These are phyloP conservation scores for Gambelia wislizenii DNA, from an alignment of 2,797 vertebrate genomes.

Conservation along the genomic window DNA sequence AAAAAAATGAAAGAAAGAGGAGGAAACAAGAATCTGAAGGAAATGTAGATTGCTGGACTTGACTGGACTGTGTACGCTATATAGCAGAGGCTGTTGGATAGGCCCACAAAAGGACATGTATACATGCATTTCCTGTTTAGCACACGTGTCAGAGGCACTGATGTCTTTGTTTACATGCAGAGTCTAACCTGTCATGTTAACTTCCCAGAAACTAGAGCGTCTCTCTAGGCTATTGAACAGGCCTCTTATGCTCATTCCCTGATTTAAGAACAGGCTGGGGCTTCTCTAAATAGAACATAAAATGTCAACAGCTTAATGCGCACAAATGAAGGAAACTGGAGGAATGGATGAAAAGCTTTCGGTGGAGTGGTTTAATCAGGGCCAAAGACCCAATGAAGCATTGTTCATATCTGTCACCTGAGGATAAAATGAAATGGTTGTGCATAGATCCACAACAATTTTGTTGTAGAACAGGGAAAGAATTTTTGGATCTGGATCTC, in stretches of 20 bases:
- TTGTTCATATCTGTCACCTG: neutral
- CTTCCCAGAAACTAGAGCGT: neutral
- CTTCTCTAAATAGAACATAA: neutral
- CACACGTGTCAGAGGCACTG: neutral
- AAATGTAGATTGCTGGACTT: neutral
- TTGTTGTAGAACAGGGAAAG: neutral
- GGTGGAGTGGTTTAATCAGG: neutral
- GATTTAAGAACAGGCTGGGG: neutral
- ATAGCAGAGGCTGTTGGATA: neutral
- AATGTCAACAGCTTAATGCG: neutral
- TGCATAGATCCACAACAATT: neutral
- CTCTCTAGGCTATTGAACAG: neutral
- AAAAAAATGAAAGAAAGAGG: neutral
- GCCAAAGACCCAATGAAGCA: neutral
- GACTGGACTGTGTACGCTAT: neutral
- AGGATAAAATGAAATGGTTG: neutral
- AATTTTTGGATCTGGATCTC: neutral
- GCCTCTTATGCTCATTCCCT: neutral
- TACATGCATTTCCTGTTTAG: neutral
- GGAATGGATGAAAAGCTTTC: neutral
- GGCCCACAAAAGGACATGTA: neutral
- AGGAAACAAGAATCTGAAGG: neutral
- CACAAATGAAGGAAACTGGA: neutral
- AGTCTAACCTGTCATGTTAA: neutral
- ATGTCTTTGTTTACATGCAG: neutral